These are phyloP conservation scores for Capitulum mitella DNA, from an alignment of 2,888 invertebrate genomes.

Conservation along the genomic window DNA sequence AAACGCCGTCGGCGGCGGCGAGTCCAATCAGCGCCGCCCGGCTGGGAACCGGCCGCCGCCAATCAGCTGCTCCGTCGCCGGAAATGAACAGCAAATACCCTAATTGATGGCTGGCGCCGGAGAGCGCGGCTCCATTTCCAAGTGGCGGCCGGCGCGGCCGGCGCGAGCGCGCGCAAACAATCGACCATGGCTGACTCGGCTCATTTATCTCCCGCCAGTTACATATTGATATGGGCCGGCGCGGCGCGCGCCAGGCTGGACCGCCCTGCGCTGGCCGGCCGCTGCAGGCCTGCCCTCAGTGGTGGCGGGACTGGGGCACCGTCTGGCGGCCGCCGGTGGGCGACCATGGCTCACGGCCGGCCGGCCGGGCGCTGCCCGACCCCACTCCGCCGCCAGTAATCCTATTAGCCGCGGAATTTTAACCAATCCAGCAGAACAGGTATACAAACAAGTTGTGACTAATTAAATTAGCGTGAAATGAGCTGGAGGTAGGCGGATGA, in stretches of 20 bases:
- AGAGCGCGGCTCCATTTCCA: neutral
- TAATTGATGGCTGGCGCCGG: neutral
- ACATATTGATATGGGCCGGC: neutral
- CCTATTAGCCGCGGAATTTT: slow-evolving; percentile 12
- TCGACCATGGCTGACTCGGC: neutral
- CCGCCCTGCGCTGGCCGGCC: neutral
- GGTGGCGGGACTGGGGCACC: neutral
- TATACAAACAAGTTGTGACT: slow-evolving; percentile 25
- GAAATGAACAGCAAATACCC: slow-evolving; percentile 20
- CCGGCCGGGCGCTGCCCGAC: neutral
- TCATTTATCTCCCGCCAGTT: slow-evolving; percentile 1
- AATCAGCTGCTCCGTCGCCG: neutral
- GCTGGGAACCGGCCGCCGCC: neutral
- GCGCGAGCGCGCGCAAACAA: neutral
- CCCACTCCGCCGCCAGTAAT: neutral
- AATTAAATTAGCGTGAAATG: slow-evolving; percentile 25
- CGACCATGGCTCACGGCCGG: neutral
- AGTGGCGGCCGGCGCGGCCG: neutral
- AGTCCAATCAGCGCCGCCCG: neutral
- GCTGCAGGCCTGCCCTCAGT: neutral
- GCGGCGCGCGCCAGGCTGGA: neutral
- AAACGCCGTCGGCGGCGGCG: neutral
- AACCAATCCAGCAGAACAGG: slow-evolving; percentile 19
- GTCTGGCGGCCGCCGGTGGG: neutral
- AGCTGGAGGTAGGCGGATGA: neutral